These are phyloP conservation scores for Oenanthe melanoleuca DNA, from an alignment of 2,113 vertebrate species.

Conservation along the genomic window DNA sequence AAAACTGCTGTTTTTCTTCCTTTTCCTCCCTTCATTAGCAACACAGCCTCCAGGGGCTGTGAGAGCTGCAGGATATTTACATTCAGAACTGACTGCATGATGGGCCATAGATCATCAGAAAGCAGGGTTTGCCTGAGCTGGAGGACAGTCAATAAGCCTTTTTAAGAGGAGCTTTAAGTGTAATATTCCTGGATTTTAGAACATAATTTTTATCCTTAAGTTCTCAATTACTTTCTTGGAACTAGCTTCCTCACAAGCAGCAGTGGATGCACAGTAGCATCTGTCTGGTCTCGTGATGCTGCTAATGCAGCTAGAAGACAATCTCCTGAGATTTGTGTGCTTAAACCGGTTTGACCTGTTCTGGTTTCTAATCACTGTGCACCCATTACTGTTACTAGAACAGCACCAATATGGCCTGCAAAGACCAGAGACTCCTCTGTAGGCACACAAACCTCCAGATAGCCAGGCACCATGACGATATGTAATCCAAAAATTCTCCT, in stretches of 20 bases:
- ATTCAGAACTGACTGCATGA: not conserved
- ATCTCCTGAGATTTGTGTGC: not conserved
- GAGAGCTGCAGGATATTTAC: conserved; percentile 10
- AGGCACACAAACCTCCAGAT: not conserved
- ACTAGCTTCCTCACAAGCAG: not conserved
- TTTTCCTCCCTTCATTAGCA: not conserved
- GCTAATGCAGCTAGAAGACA: not conserved
- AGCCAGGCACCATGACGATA: not conserved
- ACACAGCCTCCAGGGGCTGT: not conserved
- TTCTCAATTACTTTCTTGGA: not conserved
- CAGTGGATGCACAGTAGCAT: not conserved
- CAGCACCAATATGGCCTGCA: not conserved
- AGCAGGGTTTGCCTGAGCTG: not conserved
- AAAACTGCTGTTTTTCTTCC: not conserved
- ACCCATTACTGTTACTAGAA: not conserved
- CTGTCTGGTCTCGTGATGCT: not conserved
- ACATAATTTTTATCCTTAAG: not conserved
- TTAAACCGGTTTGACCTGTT: not conserved
- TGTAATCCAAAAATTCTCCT: not conserved
- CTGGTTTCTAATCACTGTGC: not conserved
- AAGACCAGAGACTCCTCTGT: not conserved
- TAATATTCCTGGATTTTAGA: not conserved
- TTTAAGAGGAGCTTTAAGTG: not conserved
- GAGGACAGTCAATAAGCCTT: not conserved
- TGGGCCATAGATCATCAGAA: not conserved